These are phyloP conservation scores for Stenodera caucasica DNA, from an alignment of 2,888 invertebrate species.

Conservation along the genomic window DNA sequence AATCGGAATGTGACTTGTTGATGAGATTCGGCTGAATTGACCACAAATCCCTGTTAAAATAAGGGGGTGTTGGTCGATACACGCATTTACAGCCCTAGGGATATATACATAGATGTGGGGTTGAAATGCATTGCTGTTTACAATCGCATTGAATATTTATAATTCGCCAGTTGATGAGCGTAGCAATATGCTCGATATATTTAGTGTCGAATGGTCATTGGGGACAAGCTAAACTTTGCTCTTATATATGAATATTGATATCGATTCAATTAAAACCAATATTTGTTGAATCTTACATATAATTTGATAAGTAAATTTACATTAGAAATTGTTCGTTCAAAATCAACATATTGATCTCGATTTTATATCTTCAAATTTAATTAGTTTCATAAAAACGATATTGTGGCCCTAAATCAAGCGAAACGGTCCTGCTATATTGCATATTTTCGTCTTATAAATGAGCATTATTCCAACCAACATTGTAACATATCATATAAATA, in stretches of 20 bases:
- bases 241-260: constrained; percentile 44
- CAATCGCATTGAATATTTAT: constrained; percentile 58
- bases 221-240: constrained; percentile 36
- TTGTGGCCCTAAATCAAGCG: background rate
- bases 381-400: background rate
- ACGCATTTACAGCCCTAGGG: constrained; percentile 28
- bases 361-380: background rate
- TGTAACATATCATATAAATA: constrained; percentile 2
- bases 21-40: constrained; percentile 56
- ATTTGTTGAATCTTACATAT: constrained; percentile 57
- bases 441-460: background rate
- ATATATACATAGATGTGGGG: constrained; percentile 27
- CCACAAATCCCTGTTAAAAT: constrained; percentile 55
- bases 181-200: constrained; percentile 57
- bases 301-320: constrained; percentile 55
- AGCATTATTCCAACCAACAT: background rate
- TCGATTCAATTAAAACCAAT: constrained; percentile 57
- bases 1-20: constrained; percentile 55
- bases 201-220: constrained; percentile 50
- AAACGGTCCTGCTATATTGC: background rate
- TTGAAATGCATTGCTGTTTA: constrained; percentile 49
- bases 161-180: constrained; percentile 58
- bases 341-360: no score
- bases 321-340: background rate
- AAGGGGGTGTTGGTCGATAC: constrained; percentile 18